These are phyloP conservation scores for Microtus richardsoni DNA, from an alignment of 2,113 vertebrate genomes.

Conservation along the genomic window DNA sequence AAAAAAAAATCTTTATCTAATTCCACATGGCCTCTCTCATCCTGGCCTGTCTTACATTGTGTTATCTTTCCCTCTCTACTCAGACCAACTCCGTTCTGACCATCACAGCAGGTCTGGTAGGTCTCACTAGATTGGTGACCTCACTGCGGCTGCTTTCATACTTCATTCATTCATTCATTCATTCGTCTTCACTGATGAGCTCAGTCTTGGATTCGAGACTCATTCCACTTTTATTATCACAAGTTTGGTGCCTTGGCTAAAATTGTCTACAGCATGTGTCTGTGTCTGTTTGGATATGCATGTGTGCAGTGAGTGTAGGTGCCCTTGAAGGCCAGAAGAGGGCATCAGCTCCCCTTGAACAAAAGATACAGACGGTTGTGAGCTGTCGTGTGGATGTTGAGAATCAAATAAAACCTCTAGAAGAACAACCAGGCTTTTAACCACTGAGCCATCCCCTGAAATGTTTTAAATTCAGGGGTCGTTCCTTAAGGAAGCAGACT, in stretches of 20 bases:
- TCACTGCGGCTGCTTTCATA: not conserved
- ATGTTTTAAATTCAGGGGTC: not conserved
- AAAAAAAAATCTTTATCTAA: not conserved
- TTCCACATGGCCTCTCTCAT: not conserved
- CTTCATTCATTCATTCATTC: not conserved
- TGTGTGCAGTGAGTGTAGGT: not conserved
- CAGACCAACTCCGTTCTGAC: not conserved
- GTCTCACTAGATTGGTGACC: not conserved
- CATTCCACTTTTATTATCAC: constrained; percentile 2
- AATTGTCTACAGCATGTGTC: not conserved
- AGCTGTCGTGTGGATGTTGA: not conserved
- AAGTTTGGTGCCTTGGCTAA: not conserved
- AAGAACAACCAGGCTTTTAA: not conserved
- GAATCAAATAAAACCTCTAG: not conserved
- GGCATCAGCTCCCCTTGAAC: not conserved
- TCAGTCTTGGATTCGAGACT: not conserved
- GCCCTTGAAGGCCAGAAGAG: not conserved
- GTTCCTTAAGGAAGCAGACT: not conserved
- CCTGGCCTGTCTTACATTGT: not conserved
- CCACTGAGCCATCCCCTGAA: not conserved
- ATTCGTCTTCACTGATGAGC: not conserved
- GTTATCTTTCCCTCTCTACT: not conserved
- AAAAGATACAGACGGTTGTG: not conserved
- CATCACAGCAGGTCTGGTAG: not conserved
- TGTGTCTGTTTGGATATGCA: not conserved